Percentiles rank a stretch among this genome's conserved stretches.
phyloP scores from a whole-genome alignment of 2,113 vertebrate genomes.

The Grammomys dolichurus region DNA sequence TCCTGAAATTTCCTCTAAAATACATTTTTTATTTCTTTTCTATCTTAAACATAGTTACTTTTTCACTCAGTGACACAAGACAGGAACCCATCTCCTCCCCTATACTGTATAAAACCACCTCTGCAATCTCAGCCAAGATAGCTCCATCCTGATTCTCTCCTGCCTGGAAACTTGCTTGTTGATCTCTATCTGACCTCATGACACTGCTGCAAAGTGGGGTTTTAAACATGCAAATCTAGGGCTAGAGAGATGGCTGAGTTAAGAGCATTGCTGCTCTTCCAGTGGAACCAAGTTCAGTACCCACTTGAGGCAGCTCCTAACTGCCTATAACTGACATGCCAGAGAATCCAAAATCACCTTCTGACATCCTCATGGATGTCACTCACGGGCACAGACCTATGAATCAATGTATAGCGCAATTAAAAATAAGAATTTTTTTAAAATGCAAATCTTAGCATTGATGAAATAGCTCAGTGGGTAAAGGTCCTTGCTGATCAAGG shows the following conservation, averaged over 20 bases:
- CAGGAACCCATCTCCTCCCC: neutral
- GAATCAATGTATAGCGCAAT: neutral
- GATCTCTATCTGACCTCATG: neutral
- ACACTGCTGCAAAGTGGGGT: neutral
- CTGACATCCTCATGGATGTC: neutral
- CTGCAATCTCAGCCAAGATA: neutral
- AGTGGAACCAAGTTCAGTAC: neutral
- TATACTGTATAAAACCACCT: neutral
- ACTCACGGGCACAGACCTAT: neutral
- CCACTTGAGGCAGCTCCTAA: neutral
- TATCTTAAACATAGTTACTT: neutral
- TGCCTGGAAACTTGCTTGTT: neutral
- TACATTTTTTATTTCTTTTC: slow-evolving; percentile 9
- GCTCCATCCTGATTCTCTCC: neutral
- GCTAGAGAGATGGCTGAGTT: neutral
- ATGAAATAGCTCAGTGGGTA: neutral
- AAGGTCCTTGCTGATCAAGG: neutral
- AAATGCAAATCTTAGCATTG: neutral
- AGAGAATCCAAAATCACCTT: neutral
- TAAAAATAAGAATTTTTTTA: neutral
- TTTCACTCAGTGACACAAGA: slow-evolving; percentile 25
- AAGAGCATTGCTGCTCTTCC: neutral
- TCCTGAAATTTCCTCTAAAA: slow-evolving; percentile 31
- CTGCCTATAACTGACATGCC: neutral
- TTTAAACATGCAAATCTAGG: slow-evolving; percentile 14